Conservation (phyloP, 2,888 invertebrate species). For the Griposia aprilina region DNA sequence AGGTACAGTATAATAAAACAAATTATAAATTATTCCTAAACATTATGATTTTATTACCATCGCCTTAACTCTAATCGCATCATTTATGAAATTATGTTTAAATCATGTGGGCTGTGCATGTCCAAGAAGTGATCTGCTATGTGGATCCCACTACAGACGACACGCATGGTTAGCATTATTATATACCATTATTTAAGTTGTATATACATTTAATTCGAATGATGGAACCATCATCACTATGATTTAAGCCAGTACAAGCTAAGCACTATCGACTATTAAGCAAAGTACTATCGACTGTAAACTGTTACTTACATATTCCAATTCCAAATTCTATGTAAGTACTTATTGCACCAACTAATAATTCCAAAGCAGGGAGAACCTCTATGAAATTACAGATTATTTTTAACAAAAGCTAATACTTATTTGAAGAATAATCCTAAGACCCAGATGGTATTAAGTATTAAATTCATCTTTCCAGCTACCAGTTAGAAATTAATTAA, state of each 20-base stretch:
- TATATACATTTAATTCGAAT: background rate
- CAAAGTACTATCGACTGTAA: background rate
- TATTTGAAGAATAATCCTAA: background rate
- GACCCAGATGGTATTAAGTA: background rate
- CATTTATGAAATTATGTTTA: constrained; percentile 12
- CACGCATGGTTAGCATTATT: background rate
- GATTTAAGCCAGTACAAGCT: background rate
- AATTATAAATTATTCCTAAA: background rate
- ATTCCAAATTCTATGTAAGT: background rate
- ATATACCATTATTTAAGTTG: background rate
- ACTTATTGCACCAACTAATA: background rate
- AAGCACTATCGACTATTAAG: background rate
- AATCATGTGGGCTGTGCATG: background rate
- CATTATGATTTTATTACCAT: background rate
- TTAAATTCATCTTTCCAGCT: constrained; percentile 2
- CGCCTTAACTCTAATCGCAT: background rate
- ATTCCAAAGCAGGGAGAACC: background rate
- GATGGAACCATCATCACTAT: background rate
- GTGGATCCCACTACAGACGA: background rate
- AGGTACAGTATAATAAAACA: background rate
- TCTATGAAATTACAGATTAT: background rate
- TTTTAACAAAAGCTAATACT: background rate
- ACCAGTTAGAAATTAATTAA: background rate
- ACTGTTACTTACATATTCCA: background rate
- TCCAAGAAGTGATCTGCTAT: background rate